Base-by-base conservation (phyloP, 1,140 invertebrate genomes). In the Drosophila busckii region DNA sequence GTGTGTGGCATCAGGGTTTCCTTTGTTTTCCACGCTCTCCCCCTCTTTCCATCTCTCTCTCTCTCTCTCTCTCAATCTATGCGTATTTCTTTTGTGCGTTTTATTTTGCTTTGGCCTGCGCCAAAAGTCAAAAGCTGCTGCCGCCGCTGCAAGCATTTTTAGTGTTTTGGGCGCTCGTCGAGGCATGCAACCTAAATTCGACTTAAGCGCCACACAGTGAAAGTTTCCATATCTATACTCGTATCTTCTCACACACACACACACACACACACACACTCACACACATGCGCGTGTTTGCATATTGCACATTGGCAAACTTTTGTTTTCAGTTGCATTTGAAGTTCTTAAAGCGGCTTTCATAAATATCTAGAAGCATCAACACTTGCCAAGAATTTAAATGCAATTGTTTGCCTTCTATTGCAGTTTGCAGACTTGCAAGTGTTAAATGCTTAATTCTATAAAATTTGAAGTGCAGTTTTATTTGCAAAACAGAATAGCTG, bases 171-270 rank as follows among this genome's bases (percentile, higher is more conserved):
- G 25, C 32, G 31, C 12, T 19, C n/a, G 10, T 16, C 15, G 25
- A 42, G 40, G 46, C 61, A 37, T 58, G 46, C 63, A 67, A 67
- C 63, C 63, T 19, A 67, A 67, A 67, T 67, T 67, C 64, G 10
- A 26, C 60, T 32, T 17, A 25, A 67, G 63, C 50, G 32, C 25
- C 60, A 62, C 50, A 28, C 9, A 38, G 8, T 40, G 19, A 55
- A 54, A 55, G 50, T 40, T 46, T 55, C 16, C 28, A 61, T 54
- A 61, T 54, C 32, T 40, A 20, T 12, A 12, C 3, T 9, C 8
- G 5, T 42, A 12, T 34, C 1, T 13, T 3, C 32, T 3, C 16
- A 8, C 25, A 19, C n/a, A 35, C 34, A 31, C 20, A 28, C n/a
- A 23, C 15, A 6, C 23, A 10, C 4, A 29, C 34, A 15, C 20